A percentile compares a stretch with the other conserved stretches of the same genome.
phyloP scores from a whole-genome alignment of 2,113 vertebrate species.

The Craseonycteris thonglongyai region DNA sequence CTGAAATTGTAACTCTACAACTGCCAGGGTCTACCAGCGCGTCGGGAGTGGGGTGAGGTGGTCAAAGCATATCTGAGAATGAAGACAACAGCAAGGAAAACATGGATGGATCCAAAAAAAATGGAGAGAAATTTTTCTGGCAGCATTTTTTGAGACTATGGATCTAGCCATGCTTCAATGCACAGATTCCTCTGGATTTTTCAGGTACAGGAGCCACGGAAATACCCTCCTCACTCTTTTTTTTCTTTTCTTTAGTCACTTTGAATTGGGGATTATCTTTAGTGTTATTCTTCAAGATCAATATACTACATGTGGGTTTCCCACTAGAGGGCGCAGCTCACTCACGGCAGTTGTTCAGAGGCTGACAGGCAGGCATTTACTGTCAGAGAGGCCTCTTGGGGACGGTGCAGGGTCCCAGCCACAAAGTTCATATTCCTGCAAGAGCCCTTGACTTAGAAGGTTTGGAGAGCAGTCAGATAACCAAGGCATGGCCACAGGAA shows the following conservation, averaged over 20 bases:
- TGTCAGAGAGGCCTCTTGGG: neutral
- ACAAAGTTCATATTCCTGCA: neutral
- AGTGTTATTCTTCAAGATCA: neutral
- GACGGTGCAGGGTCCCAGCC: neutral
- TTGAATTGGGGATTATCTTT: neutral
- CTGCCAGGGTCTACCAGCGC: neutral
- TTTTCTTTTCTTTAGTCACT: neutral
- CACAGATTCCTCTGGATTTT: neutral
- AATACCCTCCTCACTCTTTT: neutral
- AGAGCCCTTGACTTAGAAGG: neutral
- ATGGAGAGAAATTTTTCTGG: neutral
- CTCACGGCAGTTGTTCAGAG: neutral
- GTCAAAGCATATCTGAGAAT: neutral
- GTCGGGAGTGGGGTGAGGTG: too few species aligned
- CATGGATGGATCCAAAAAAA: neutral
- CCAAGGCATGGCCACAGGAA: neutral
- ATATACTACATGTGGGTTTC: neutral
- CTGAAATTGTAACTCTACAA: neutral
- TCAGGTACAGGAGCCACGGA: neutral
- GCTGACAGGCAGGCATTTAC: neutral
- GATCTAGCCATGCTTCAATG: neutral
- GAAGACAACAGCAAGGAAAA: neutral
- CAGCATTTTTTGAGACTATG: neutral
- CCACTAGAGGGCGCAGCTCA: conserved; percentile 61
- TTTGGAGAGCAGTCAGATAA: neutral